Evolutionary conservation across 2,113 vertebrate genomes (phyloP).

Genomic region (Phaethon lepturus): DNA sequence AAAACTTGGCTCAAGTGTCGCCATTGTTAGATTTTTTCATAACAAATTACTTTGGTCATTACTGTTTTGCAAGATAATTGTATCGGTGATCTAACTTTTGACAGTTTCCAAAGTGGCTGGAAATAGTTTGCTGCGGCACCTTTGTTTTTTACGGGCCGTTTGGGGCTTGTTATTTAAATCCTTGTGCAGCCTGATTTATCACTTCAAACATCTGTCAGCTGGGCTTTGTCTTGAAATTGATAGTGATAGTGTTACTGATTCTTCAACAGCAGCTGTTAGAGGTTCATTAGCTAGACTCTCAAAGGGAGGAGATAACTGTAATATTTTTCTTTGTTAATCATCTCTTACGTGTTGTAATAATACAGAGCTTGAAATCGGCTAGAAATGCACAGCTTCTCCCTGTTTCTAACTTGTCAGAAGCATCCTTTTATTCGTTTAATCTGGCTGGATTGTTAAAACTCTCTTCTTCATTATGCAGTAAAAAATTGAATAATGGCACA

Average conservation of each 20-base stretch:
- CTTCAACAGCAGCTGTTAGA: conserved; percentile 77
- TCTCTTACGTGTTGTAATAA: conserved; percentile 71
- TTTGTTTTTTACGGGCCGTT: conserved; percentile 73
- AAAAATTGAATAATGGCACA: conserved; percentile 38
- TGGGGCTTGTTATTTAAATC: conserved; percentile 78
- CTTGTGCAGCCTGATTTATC: conserved; percentile 76
- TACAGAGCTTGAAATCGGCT: conserved; percentile 58
- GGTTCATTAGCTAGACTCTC: conserved; percentile 79
- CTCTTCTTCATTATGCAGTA: conserved; percentile 2
- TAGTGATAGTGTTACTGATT: conserved; percentile 70
- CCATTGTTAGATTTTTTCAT: conserved; percentile 49
- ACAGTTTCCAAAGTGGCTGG: conserved; percentile 45
- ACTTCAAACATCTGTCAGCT: conserved; percentile 79
- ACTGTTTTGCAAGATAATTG: conserved; percentile 47
- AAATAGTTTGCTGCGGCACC: conserved; percentile 69
- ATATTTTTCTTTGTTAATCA: conserved; percentile 84
- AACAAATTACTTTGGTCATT: conserved; percentile 4
- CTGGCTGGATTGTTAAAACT: conserved; percentile 67
- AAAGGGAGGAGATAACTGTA: conserved; percentile 74
- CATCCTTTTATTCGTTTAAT: conserved; percentile 66
- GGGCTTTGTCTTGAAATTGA: conserved; percentile 78
- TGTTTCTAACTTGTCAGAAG: conserved; percentile 25
- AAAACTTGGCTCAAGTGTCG: not conserved
- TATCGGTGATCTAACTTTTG: conserved; percentile 46
- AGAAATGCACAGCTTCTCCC: conserved; percentile 52